These are phyloP conservation scores for Hemicrepidius hirtus DNA, from an alignment of 2,888 invertebrate species.

Conservation along the genomic window DNA sequence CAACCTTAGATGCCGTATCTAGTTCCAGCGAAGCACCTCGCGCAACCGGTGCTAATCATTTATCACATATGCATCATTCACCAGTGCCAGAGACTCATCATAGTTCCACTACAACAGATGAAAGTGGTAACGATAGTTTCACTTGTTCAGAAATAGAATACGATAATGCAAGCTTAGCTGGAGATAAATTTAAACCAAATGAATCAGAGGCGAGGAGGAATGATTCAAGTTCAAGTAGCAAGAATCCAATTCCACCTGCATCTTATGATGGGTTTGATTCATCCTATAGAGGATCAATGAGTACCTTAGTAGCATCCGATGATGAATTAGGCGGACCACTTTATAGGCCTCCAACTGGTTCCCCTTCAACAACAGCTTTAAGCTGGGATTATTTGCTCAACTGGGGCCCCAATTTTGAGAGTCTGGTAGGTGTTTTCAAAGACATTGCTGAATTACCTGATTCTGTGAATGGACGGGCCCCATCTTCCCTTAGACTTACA, in stretches of 20 bases:
- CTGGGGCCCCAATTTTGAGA: constrained; percentile 98
- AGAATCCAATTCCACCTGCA: constrained; percentile 83
- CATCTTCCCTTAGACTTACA: constrained; percentile 83
- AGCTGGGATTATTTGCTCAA: constrained; percentile 96
- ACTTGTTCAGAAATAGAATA: constrained; percentile 99
- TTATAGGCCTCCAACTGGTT: constrained; percentile 87
- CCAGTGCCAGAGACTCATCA: constrained; percentile 83
- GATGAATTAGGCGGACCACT: constrained; percentile 89
- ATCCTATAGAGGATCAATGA: constrained; percentile 94
- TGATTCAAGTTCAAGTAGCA: constrained; percentile 69
- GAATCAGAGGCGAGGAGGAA: constrained; percentile 67
- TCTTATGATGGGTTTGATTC: constrained; percentile 95
- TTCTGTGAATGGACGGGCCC: constrained; percentile 82
- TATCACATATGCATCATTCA: constrained; percentile 83
- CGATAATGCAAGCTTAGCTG: constrained; percentile 90
- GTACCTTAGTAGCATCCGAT: constrained; percentile 94
- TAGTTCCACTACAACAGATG: constrained; percentile 90
- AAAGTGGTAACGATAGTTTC: constrained; percentile 97
- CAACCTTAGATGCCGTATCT: constrained; percentile 94
- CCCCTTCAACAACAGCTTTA: constrained; percentile 84
- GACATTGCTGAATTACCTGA: constrained; percentile 97
- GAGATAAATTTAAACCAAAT: constrained; percentile 79
- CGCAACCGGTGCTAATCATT: constrained; percentile 79
- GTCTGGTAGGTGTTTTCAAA: constrained; percentile 95
- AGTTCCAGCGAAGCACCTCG: constrained; percentile 89